Percentiles rank a stretch among this genome's conserved stretches.
phyloP scores from a whole-genome alignment of 1,140 invertebrate species.

The Drosophila erecta region DNA sequence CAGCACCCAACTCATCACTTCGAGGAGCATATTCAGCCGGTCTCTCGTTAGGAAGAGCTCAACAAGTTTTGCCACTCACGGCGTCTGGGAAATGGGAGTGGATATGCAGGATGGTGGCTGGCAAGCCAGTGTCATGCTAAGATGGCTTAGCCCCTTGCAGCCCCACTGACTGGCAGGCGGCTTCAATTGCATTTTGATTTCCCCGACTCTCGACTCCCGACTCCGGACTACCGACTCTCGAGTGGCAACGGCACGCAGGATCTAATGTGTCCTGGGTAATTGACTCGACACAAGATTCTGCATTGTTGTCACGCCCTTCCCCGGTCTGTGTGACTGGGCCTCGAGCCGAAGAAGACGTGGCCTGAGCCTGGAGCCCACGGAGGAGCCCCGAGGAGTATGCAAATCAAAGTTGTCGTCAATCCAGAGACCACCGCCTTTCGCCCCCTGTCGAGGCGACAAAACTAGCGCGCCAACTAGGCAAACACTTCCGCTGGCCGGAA shows the following conservation, averaged over 20 bases:
- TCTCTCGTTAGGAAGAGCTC: slow-evolving; percentile 35
- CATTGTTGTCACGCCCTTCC: slow-evolving; percentile 73
- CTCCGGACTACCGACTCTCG: slow-evolving; percentile 14
- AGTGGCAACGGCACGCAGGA: slow-evolving; percentile 48
- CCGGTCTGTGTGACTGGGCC: slow-evolving; percentile 1
- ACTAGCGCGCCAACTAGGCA: slow-evolving; percentile 81
- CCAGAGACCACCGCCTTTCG: not conserved
- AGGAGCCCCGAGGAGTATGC: slow-evolving; percentile 54
- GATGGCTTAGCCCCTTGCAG: slow-evolving; percentile 5
- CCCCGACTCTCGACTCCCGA: not conserved
- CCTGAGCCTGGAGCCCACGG: not conserved
- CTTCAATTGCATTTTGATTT: slow-evolving; percentile 75
- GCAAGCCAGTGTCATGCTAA: slow-evolving; percentile 22
- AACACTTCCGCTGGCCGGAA: slow-evolving; percentile 81
- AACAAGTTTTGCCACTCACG: slow-evolving; percentile 77
- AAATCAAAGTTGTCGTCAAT: slow-evolving; percentile 73
- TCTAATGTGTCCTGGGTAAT: slow-evolving; percentile 81
- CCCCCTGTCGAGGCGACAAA: slow-evolving; percentile 68
- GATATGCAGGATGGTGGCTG: slow-evolving; percentile 41
- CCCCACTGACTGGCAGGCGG: slow-evolving; percentile 30
- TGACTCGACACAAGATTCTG: slow-evolving; percentile 72
- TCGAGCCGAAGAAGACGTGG: not conserved
- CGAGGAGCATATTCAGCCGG: slow-evolving; percentile 27
- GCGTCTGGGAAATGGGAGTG: not conserved
- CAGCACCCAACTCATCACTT: not conserved